Percentiles rank a stretch among this genome's conserved stretches.
Conservation (phyloP, 2,797 vertebrate genomes). For the Chelidonichthys spinosus region DNA sequence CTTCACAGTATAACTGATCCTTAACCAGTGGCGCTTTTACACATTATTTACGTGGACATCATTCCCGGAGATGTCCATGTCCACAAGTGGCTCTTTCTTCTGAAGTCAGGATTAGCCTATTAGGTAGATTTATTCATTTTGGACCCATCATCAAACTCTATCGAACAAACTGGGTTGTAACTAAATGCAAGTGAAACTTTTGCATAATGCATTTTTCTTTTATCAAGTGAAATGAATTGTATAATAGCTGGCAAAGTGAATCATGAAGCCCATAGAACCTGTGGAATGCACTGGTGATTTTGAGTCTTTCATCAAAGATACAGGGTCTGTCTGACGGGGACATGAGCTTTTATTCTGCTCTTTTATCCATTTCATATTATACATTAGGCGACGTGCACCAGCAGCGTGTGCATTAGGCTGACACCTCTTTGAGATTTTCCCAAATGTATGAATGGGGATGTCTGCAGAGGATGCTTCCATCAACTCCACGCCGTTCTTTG, state of each 20-base stretch:
- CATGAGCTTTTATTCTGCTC: constrained; percentile 8
- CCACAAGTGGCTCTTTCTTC: not conserved
- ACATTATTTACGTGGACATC: constrained; percentile 4
- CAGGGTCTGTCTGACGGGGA: not conserved
- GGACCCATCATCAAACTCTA: not conserved
- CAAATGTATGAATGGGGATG: constrained; percentile 24
- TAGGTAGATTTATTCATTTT: not conserved
- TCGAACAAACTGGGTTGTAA: not conserved
- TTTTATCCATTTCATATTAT: constrained; percentile 5
- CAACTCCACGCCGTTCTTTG: constrained; percentile 22
- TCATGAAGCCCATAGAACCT: not conserved
- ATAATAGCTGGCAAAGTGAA: not conserved
- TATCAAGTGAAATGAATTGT: not conserved
- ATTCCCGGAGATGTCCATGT: not conserved
- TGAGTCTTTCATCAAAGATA: not conserved
- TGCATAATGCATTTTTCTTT: not conserved
- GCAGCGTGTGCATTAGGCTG: constrained; percentile 27
- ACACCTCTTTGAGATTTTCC: constrained; percentile 37
- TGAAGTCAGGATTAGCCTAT: not conserved
- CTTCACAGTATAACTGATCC: not conserved
- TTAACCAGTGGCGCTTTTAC: not conserved
- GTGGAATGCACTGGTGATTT: not conserved
- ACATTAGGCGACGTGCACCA: constrained; percentile 1
- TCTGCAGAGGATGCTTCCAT: constrained; percentile 25
- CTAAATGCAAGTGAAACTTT: not conserved